Evolutionary conservation across 2,113 vertebrate genomes (phyloP).

Genomic region (Serinus canaria): DNA sequence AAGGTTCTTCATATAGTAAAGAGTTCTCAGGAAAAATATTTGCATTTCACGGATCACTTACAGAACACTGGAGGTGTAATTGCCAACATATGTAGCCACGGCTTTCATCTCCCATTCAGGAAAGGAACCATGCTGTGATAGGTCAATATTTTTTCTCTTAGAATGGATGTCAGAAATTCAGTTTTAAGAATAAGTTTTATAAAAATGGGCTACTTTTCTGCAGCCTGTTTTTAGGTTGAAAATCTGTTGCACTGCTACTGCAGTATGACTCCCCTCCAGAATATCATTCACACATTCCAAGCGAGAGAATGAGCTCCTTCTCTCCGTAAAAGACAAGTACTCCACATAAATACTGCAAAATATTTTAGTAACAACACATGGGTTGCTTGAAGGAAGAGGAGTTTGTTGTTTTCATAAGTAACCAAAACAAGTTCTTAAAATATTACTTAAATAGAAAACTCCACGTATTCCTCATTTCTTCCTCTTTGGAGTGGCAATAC

Average conservation of each 20-base stretch:
- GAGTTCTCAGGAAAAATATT: neutral
- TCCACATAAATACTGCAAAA: neutral
- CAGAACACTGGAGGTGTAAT: neutral
- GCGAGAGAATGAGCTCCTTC: neutral
- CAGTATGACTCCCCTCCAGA: neutral
- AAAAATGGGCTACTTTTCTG: neutral
- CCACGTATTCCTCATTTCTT: neutral
- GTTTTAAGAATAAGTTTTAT: neutral
- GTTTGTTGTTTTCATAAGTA: neutral
- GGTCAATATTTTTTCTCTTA: neutral
- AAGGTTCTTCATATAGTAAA: neutral
- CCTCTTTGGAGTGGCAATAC: neutral
- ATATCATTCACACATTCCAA: neutral
- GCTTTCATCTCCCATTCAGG: neutral
- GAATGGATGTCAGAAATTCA: neutral
- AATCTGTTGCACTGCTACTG: neutral
- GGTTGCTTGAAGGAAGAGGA: neutral
- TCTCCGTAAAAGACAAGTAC: neutral
- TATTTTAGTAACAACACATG: neutral
- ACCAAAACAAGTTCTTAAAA: neutral
- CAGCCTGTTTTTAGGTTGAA: neutral
- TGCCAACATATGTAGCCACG: neutral
- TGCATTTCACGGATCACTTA: neutral
- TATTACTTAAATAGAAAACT: neutral
- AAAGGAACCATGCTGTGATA: neutral